Evolutionary conservation across 2,113 vertebrate genomes (phyloP).

Genomic region (Aramus guarauna): DNA sequence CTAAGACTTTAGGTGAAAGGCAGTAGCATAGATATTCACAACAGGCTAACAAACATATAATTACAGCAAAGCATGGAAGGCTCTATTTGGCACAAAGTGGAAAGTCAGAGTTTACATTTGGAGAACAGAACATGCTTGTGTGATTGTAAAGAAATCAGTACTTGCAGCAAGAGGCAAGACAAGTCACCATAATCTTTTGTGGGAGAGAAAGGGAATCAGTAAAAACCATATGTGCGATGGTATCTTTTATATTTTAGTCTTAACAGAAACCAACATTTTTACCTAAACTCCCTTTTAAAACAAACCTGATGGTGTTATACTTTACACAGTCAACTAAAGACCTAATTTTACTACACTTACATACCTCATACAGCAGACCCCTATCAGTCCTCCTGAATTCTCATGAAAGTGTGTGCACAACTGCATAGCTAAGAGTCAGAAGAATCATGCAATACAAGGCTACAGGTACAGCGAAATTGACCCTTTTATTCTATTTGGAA

Average conservation of each 20-base stretch:
- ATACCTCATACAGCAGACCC: background rate
- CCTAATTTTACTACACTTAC: background rate
- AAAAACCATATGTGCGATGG: background rate
- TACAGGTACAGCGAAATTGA: background rate
- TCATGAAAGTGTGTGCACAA: background rate
- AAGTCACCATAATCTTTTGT: background rate
- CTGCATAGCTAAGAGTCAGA: conserved; percentile 7
- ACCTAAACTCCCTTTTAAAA: background rate
- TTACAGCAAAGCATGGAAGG: background rate
- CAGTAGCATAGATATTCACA: background rate
- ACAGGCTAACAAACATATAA: background rate
- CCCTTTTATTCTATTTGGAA: background rate
- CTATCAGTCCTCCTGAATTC: background rate
- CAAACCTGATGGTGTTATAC: background rate
- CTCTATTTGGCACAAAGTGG: background rate
- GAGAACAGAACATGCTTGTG: background rate
- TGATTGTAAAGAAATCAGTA: background rate
- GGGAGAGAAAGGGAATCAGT: background rate
- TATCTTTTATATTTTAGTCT: background rate
- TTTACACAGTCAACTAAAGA: background rate
- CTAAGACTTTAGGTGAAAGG: background rate
- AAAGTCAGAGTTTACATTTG: background rate
- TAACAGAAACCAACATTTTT: background rate
- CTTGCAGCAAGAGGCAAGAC: background rate
- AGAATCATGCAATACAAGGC: background rate